These are phyloP conservation scores for Cryptoprocta ferox DNA, from an alignment of 2,797 vertebrate species.

Conservation along the genomic window DNA sequence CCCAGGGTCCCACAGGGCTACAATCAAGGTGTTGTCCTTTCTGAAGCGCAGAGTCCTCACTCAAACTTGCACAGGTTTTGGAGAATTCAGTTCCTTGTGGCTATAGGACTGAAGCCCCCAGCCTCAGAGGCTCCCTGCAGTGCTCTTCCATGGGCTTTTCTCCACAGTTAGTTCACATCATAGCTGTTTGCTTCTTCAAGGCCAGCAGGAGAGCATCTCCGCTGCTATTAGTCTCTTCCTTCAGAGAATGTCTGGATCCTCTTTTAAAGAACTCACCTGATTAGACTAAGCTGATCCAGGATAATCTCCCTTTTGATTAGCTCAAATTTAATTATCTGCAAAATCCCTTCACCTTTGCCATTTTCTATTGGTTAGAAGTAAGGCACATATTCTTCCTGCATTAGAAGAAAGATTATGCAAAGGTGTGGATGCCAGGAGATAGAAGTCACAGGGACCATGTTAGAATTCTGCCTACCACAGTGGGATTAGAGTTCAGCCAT, in stretches of 20 bases:
- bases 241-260: neutral
- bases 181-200: neutral
- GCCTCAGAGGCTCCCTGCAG: accelerated
- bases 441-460: neutral
- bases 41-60: neutral
- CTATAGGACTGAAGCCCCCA: neutral
- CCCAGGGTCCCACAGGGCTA: neutral
- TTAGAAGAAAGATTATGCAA: neutral
- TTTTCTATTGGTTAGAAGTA: neutral
- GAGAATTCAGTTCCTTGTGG: neutral
- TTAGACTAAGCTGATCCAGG: neutral
- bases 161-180: neutral
- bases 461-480: neutral
- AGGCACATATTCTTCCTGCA: neutral
- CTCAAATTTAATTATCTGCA: neutral
- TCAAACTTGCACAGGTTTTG: accelerated
- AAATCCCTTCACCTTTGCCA: neutral
- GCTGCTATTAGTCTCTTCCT: neutral
- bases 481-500: neutral
- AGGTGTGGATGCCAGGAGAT: neutral
- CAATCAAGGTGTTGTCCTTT: neutral
- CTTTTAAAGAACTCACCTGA: neutral
- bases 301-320: neutral
- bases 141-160: neutral
- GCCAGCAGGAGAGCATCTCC: neutral